Percentiles rank a stretch among this genome's conserved stretches.
These are phyloP conservation scores for Palythoa heliodiscus DNA, from an alignment of 92 coral and sea anemone species.

Conservation along the genomic window DNA sequence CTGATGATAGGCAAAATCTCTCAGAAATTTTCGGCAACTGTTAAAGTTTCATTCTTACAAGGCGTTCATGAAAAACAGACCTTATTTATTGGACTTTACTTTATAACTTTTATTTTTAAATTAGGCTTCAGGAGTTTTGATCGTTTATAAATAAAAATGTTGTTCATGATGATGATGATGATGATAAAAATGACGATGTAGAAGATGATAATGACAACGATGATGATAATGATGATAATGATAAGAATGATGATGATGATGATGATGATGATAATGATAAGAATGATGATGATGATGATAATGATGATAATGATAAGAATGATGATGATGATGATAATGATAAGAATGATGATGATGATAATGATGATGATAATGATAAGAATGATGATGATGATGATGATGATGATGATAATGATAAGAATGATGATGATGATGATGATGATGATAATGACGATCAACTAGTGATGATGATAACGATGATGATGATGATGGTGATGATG, in stretches of 20 bases:
- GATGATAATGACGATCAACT: background rate
- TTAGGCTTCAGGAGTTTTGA: background rate
- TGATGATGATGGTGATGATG: background rate
- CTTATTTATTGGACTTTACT: too few relatives aligned
- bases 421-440: background rate
- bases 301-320: background rate
- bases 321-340: background rate
- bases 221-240: background rate
- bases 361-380: background rate
- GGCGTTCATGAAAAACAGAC: too few relatives aligned
- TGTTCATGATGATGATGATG: background rate
- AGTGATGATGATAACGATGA: background rate
- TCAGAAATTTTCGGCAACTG: too few relatives aligned
- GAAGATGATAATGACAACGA: background rate
- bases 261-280: background rate
- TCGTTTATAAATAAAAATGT: background rate
- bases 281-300: background rate
- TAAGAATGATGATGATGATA: background rate
- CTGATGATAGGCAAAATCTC: too few relatives aligned
- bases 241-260: background rate
- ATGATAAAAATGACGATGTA: background rate
- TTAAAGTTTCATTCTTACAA: too few relatives aligned
- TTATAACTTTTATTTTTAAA: too few relatives aligned
- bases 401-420: background rate
- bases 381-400: background rate